phyloP scores from a whole-genome alignment of 2,888 invertebrate species.

The Agrypnus murinus region DNA sequence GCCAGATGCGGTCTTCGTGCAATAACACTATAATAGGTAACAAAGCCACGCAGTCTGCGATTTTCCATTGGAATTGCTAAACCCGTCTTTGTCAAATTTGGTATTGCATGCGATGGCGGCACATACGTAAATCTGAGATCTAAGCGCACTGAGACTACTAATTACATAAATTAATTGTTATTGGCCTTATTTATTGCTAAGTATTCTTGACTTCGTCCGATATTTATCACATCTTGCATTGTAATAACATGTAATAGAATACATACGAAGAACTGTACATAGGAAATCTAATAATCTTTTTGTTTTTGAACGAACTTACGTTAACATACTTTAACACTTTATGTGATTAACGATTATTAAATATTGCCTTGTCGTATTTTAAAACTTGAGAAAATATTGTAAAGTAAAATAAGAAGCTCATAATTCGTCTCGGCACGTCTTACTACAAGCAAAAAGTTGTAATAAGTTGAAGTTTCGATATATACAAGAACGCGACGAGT shows the following conservation, averaged over 20 bases:
- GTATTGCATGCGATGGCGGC: conserved; percentile 68
- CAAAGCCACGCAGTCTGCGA: conserved; percentile 71
- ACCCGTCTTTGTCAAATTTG: conserved; percentile 71
- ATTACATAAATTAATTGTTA: conserved; percentile 71
- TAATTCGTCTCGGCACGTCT: not conserved
- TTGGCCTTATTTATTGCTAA: conserved; percentile 61
- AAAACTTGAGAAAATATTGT: not conserved
- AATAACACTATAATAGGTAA: conserved; percentile 71
- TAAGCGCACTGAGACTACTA: conserved; percentile 68
- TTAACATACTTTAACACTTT: too few species aligned
- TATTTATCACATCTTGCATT: conserved; percentile 47
- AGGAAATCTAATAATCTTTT: not conserved
- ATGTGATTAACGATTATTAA: not conserved
- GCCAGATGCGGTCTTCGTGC: conserved; percentile 56
- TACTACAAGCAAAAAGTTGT: not conserved
- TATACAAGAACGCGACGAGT: conserved; percentile 38
- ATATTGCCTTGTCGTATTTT: not conserved
- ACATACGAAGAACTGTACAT: conserved; percentile 35
- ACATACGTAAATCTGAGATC: conserved; percentile 69
- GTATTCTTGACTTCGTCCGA: conserved; percentile 43
- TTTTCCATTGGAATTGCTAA: conserved; percentile 69
- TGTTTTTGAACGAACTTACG: not conserved
- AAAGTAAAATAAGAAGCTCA: not conserved
- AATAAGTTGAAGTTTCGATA: conserved; percentile 39
- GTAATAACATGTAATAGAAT: conserved; percentile 42